Conservation (phyloP, 2,797 vertebrate species). For the Poeciliopsis gracilis region DNA sequence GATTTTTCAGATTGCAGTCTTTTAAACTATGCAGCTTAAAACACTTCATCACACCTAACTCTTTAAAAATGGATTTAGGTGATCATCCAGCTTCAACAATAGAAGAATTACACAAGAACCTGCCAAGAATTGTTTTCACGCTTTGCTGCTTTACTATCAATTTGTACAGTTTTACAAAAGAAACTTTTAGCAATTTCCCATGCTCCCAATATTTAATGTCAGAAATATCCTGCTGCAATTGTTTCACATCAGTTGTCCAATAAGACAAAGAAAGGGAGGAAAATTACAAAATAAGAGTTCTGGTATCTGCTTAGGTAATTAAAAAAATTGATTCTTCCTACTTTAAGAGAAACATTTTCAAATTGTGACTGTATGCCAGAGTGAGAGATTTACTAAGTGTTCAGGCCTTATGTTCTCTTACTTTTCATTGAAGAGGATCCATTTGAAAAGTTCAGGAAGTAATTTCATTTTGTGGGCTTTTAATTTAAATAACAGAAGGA, state of each 20-base stretch:
- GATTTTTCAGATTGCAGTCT: background rate
- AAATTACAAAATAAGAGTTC: conserved; percentile 2
- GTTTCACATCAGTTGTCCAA: conserved; percentile 4
- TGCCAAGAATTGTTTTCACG: background rate
- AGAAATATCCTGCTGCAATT: background rate
- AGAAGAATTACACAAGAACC: background rate
- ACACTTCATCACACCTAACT: background rate
- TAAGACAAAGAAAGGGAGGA: background rate
- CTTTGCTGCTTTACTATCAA: background rate
- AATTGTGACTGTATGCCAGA: background rate
- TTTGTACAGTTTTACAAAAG: background rate
- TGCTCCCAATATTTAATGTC: conserved; percentile 6
- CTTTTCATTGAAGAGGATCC: background rate
- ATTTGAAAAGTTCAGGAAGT: background rate
- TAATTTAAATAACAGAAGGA: background rate
- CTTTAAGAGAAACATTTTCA: background rate
- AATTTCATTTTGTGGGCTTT: background rate
- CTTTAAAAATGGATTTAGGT: background rate
- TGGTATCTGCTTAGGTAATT: background rate
- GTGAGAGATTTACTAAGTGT: background rate
- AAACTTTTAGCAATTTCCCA: background rate
- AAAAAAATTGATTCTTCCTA: conserved; percentile 13
- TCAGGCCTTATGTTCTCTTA: background rate
- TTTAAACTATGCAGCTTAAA: background rate
- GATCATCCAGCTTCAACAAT: background rate